These are phyloP conservation scores for Cosmia trapezina DNA, from an alignment of 2,888 invertebrate species.

Conservation along the genomic window DNA sequence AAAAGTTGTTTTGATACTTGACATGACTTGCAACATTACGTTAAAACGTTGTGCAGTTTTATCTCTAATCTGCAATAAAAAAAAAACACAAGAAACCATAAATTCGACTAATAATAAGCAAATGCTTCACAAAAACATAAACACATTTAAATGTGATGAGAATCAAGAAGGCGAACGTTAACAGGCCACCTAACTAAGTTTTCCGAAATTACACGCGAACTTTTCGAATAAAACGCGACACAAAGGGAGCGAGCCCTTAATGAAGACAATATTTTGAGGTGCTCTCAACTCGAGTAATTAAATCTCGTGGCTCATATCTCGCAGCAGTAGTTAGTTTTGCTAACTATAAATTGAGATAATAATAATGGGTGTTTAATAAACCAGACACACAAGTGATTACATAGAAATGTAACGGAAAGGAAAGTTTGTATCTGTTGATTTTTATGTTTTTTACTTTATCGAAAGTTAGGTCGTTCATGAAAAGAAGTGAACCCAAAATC, in stretches of 20 bases:
- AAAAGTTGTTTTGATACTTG: background rate
- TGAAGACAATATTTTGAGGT: constrained; percentile 87
- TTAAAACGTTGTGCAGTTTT: background rate
- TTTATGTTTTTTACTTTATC: background rate
- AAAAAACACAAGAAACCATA: background rate
- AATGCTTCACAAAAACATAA: constrained; percentile 47
- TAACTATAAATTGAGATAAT: background rate
- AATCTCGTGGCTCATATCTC: constrained; percentile 80
- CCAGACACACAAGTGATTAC: background rate
- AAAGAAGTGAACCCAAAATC: constrained; percentile 19
- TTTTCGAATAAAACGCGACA: constrained; percentile 88
- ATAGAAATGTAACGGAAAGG: background rate
- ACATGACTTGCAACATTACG: background rate
- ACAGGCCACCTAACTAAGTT: constrained; percentile 83
- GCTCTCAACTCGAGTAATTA: constrained; percentile 83
- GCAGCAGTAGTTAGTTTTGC: constrained; percentile 35
- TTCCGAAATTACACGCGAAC: constrained; percentile 83
- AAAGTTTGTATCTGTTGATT: background rate
- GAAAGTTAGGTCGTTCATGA: background rate
- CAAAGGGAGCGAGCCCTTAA: constrained; percentile 83
- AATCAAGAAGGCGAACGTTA: constrained; percentile 79
- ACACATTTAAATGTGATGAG: constrained; percentile 67
- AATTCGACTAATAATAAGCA: background rate
- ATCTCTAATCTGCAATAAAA: no score
- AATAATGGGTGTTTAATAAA: background rate